Evolutionary conservation across 2,888 invertebrate species (phyloP), one percentile per base, ranked within the genome.

Genomic region (Acanthococcus lagerstroemiae): DNA sequence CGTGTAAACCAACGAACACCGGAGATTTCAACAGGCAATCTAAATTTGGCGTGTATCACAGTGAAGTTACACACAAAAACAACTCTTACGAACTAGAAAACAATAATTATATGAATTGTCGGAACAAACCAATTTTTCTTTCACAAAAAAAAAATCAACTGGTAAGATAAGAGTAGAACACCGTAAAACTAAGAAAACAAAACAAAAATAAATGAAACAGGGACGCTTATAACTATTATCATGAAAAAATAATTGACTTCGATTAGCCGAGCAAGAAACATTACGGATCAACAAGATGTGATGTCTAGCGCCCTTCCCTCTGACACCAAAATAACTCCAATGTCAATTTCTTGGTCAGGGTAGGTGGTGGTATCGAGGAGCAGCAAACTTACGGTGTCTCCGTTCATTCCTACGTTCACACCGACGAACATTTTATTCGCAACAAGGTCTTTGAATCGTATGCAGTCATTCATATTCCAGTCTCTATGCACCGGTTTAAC

Each of bases 271-370:
- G n/a, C 12, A 37, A 37, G 9, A 7, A 37, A 37, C 9, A 37
- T 7, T 37, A 37, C 7, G 37, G 7, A 37, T n/a, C n/a, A n/a
- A n/a, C n/a, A n/a, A n/a, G n/a, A 6, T 6, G 58, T 58, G 3
- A 58, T 58, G 44, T 61, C 61, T 4, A 27, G 19, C 1, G 61
- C 61, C 2, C 50, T 48, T 3, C 52, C 52, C 22, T 61, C 61
- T 12, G 26, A 7, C 1, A 61, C 52, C 19, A 61, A 52, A 7
- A 50, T 27, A 4, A 50, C 30, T 12, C 52, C 52, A 6, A 61
- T 19, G 12, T 61, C 50, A 1, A 61, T n/a, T 3, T 6, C 46
- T 12, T 12, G n/a, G 0, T 6, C n/a, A 5, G 24, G 7, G 0
- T 9, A 5, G 5, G 25, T 4, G 0, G 61, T 27, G 2, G 61